Percentiles rank a stretch among this genome's conserved stretches.
These are phyloP conservation scores for Athalia rosae DNA, from an alignment of 2,888 invertebrate genomes.

Conservation along the genomic window DNA sequence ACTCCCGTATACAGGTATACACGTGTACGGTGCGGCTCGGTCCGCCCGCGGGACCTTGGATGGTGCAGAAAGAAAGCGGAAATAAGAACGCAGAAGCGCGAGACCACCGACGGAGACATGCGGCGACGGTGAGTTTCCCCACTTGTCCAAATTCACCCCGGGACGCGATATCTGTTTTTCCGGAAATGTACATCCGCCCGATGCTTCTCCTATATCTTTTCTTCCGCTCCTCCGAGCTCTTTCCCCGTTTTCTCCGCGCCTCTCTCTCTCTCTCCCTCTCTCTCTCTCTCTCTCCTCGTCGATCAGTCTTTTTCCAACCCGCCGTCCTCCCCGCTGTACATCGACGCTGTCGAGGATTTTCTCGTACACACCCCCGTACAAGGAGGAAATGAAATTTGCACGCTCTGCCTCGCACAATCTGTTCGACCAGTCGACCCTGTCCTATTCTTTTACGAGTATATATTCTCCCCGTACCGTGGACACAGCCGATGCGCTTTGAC, in stretches of 20 bases:
- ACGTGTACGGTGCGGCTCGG: too few relatives aligned
- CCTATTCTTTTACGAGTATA: too few relatives aligned
- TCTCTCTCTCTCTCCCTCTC: not conserved
- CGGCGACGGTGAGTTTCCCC: not conserved
- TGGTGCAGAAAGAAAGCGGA: slow-evolving; percentile 21
- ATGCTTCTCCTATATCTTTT: not conserved
- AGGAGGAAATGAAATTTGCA: slow-evolving; percentile 20
- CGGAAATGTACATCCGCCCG: slow-evolving; percentile 3
- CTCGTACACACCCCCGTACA: not conserved
- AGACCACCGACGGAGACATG: slow-evolving; percentile 12
- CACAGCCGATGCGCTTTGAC: too few relatives aligned
- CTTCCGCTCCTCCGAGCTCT: not conserved
- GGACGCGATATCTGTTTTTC: slow-evolving; percentile 19
- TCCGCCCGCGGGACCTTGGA: too few relatives aligned
- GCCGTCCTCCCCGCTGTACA: not conserved
- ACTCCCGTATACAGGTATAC: too few relatives aligned
- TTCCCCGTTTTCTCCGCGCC: not conserved
- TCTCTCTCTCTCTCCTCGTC: not conserved
- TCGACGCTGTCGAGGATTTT: not conserved
- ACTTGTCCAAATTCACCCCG: slow-evolving; percentile 5
- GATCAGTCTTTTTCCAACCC: not conserved
- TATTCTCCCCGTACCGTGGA: too few relatives aligned
- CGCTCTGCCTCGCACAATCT: not conserved
- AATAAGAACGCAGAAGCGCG: slow-evolving; percentile 13
- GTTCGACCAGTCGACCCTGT: not conserved